Evolutionary conservation across 92 coral and sea anemone genomes (phyloP).

Genomic region (Palythoa grandiflora): DNA sequence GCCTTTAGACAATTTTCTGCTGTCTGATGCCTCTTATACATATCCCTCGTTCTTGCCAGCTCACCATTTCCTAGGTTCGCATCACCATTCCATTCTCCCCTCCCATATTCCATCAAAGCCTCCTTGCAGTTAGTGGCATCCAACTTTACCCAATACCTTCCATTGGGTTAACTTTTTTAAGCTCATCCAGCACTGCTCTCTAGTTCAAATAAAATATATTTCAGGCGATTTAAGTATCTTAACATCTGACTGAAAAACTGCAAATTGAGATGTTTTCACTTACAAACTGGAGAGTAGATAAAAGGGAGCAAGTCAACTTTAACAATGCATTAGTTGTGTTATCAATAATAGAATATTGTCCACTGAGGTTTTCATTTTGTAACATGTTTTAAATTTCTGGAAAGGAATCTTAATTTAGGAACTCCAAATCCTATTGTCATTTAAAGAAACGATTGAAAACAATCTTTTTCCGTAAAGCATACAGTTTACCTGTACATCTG

Average conservation of each 20-base stretch:
- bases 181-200: conserved; percentile 37
- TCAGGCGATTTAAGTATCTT: conserved; percentile 11
- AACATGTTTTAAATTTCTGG: background rate
- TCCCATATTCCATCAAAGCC: too few relatives aligned
- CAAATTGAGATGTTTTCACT: background rate
- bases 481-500: conserved; percentile 22
- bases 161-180: conserved; percentile 35
- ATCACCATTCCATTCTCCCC: too few relatives aligned
- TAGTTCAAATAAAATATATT: conserved; percentile 18
- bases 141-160: too few relatives aligned
- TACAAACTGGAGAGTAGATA: background rate
- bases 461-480: background rate
- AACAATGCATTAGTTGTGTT: too few relatives aligned
- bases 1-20: too few relatives aligned
- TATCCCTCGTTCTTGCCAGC: too few relatives aligned
- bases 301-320: background rate
- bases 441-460: background rate
- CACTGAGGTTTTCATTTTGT: background rate
- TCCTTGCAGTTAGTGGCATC: too few relatives aligned
- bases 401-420: background rate
- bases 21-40: too few relatives aligned
- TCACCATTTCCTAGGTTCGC: too few relatives aligned
- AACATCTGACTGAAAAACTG: background rate
- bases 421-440: background rate
- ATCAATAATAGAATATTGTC: background rate